phyloP scores from a whole-genome alignment of 2,888 invertebrate genomes.

The Trachelus stipa region DNA sequence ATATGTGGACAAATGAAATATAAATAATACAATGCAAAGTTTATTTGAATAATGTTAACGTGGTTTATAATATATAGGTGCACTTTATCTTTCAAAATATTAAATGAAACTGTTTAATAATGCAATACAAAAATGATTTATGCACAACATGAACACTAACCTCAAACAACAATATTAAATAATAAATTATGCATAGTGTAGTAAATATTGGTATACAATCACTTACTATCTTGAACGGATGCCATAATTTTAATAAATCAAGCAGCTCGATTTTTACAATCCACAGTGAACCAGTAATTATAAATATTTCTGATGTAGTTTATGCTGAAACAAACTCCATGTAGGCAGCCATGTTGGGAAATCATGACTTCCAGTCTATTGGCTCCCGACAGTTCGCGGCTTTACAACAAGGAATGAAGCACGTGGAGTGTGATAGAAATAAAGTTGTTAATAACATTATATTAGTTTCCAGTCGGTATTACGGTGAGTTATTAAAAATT shows the following conservation, averaged over 20 bases:
- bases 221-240: conserved; percentile 29
- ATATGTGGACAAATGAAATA: not conserved
- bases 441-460: not conserved
- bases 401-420: not conserved
- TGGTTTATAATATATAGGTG: not conserved
- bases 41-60: not conserved
- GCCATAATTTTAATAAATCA: conserved; percentile 18
- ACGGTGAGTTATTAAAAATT: not conserved
- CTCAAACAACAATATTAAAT: not conserved
- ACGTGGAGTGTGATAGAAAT: not conserved
- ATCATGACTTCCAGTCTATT: conserved; percentile 42
- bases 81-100: not conserved
- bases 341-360: not conserved
- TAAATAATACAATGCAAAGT: not conserved
- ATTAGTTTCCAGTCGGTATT: not conserved
- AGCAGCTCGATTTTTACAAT: not conserved
- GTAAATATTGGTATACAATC: not conserved
- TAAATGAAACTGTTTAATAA: conserved; percentile 10
- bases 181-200: not conserved
- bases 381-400: not conserved
- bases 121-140: conserved; percentile 14
- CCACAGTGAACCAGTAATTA: not conserved
- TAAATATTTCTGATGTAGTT: not conserved
- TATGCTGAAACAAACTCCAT: not conserved
- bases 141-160: not conserved